Evolutionary conservation across 2,113 vertebrate species (phyloP).

Genomic region (Rhinoderma darwinii): DNA sequence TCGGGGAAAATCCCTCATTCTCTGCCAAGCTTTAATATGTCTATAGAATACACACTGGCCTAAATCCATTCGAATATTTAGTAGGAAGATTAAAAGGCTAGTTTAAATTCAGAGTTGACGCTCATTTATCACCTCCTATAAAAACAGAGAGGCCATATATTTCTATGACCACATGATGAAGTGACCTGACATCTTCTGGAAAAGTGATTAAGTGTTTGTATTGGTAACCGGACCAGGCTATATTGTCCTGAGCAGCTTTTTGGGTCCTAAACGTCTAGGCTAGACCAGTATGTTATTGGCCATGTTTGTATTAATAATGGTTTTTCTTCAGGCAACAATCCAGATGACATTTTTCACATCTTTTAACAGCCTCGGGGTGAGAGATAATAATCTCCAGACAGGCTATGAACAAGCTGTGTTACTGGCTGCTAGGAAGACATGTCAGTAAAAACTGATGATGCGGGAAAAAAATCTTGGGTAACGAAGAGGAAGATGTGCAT

Average conservation of each 20-base stretch:
- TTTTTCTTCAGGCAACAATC: conserved; percentile 52
- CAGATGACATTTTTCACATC: conserved; percentile 45
- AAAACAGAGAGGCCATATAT: not conserved
- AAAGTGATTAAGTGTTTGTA: conserved; percentile 51
- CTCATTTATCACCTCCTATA: conserved; percentile 39
- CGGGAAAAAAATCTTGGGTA: too few relatives aligned
- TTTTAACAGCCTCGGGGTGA: not conserved
- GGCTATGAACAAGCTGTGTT: not conserved
- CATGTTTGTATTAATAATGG: conserved; percentile 45
- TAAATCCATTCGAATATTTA: conserved; percentile 18
- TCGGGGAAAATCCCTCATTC: not conserved
- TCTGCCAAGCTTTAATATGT: not conserved
- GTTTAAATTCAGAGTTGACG: not conserved
- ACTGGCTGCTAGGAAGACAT: not conserved
- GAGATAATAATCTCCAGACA: not conserved
- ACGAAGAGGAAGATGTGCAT: not conserved
- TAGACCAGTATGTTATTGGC: not conserved
- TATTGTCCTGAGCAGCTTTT: conserved; percentile 23
- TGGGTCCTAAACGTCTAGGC: not conserved
- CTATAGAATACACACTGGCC: not conserved
- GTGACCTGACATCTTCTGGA: conserved; percentile 48
- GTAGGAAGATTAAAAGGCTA: conserved; percentile 6
- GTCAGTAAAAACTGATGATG: not conserved
- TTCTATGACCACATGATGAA: conserved; percentile 39
- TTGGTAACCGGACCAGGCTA: conserved; percentile 16